Evolutionary conservation across 1,140 invertebrate species (phyloP).

Genomic region (Panulirus ornatus): DNA sequence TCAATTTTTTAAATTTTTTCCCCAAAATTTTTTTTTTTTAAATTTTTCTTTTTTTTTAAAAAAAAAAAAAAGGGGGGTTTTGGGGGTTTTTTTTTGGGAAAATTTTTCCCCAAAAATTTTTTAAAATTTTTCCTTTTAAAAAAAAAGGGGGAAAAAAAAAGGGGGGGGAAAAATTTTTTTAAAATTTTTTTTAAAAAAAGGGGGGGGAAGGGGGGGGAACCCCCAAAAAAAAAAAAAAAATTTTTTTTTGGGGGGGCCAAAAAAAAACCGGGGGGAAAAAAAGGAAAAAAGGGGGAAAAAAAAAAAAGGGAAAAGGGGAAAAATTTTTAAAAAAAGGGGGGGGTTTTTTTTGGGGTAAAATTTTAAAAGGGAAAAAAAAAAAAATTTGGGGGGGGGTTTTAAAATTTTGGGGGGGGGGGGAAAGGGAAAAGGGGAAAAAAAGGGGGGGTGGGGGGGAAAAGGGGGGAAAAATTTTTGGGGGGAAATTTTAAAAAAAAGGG

Average conservation of each 20-base stretch:
- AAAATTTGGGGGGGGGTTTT: background rate
- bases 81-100: too few relatives aligned
- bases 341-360: too few relatives aligned
- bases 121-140: too few relatives aligned
- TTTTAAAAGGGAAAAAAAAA: background rate
- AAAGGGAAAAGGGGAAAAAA: background rate
- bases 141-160: background rate
- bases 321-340: too few relatives aligned
- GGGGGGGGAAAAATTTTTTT: background rate
- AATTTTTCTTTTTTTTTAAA: background rate
- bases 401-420: conserved; percentile 2
- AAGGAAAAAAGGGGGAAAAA: too few relatives aligned
- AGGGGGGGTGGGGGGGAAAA: background rate
- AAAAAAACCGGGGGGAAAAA: background rate
- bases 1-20: too few relatives aligned
- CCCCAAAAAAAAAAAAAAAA: background rate
- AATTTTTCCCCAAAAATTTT: too few relatives aligned
- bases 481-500: background rate
- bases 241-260: background rate
- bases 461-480: background rate
- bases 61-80: background rate
- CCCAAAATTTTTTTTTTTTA: background rate
- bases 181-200: background rate
- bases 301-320: too few relatives aligned
- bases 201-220: background rate